Base-by-base conservation (phyloP, 1,140 invertebrate species). In the Kradibia gibbosae region DNA sequence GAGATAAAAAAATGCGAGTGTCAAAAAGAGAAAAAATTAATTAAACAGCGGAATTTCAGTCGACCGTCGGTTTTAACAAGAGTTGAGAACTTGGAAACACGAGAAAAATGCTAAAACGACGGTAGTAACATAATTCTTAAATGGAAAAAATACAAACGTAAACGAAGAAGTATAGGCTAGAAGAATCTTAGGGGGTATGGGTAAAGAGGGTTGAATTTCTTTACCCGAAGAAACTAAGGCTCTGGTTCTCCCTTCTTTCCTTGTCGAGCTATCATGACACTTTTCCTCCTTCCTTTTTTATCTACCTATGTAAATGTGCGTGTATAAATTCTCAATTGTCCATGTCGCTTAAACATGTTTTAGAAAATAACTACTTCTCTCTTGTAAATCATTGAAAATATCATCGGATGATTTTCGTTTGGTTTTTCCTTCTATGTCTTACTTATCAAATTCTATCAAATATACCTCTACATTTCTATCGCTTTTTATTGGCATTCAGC, bases 291-390 rank as follows among this genome's bases (percentile, higher is more conserved):
- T 85, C 81, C 82, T 80, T 80, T 55, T 83, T 82, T 85, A 76
- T 82, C 81, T 86, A 84, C 84, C 71, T 76, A 81, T 81, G 45
- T n/a, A n/a, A n/a, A n/a, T n/a, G n/a, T n/a, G n/a, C n/a, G n/a
- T n/a, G n/a, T n/a, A n/a, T n/a, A n/a, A n/a, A n/a, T n/a, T 85
- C 82, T 85, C 80, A 80, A 83, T 86, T 84, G 84, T 86, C 86
- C 87, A 87, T 88, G 87, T 88, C 87, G 86, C 89, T 89, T 89
- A 89, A 89, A 89, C 86, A 88, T 89, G 85, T 79, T 53, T 85
- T 83, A 78, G 53, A 81, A 81, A 85, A 79, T 86, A 84, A 86
- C 83, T 85, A 28, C 55, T 28, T 50, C 67, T 53, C n/a, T 82
- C 31, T 39, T 31, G 7, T 34, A 55, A 77, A 80, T 86, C 73